Evolutionary conservation across 2,888 invertebrate species (phyloP), one percentile per base, ranked within the genome.

Genomic region (Trilocha varians): DNA sequence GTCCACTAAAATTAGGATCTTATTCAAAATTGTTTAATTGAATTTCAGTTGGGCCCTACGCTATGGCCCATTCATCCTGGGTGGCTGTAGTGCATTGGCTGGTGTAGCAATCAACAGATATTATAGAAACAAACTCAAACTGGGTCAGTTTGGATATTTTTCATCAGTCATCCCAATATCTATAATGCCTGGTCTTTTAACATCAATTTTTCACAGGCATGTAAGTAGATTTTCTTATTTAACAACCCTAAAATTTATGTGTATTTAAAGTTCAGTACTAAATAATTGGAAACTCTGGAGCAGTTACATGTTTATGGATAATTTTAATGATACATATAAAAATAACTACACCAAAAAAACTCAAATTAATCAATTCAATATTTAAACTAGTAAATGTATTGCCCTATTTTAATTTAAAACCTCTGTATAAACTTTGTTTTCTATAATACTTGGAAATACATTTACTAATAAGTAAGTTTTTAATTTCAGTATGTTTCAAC

Each of bases 151-250:
- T 65, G 93, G 92, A 0, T 78, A 83, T 42, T 39, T 89, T 0
- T 73, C 91, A 0, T 88, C 90, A 0, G 88, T 89, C 46, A 43
- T 92, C 9, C 91, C 91, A 0, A 83, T 90, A 41, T 79, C 88
- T 34, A 48, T 88, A 5, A 67, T 91, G 59, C 92, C 94, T 6
- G 87, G 87, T 6, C 34, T 88, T 1, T 51, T 89, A 13, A 75
- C 90, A 5, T 57, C 85, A 16, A 3, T 89, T 3, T 70, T 83
- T 45, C 92, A 93, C 61, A 85, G 87, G 53, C 68, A 87, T 67
- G 90, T 90, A 75, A 74, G 77, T 71, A 48, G 5, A 13, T 16
- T 14, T 13, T 11, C 4, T 16, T 36, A 8, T 18, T 6, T 8
- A 5, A 18, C 5, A 18, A 18, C 5, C 8, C 18, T 18, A 8